phyloP scores from a whole-genome alignment of 2,113 vertebrate genomes.

The Laticauda colubrina region DNA sequence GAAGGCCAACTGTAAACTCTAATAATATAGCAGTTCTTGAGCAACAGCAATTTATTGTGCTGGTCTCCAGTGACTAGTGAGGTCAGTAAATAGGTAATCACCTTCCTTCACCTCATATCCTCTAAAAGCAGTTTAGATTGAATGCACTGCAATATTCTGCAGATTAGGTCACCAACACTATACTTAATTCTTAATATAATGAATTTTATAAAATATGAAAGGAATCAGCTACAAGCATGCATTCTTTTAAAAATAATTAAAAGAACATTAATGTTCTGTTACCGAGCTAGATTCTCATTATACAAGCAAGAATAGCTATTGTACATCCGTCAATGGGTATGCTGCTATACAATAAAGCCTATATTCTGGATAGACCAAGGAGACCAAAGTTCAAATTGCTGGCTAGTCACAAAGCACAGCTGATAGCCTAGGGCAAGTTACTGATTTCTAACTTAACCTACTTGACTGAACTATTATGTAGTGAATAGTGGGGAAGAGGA shows the following conservation, averaged over 20 bases:
- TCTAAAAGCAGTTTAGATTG: conserved; percentile 13
- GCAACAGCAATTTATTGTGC: conserved; percentile 33
- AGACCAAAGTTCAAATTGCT: not conserved
- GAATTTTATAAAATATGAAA: conserved; percentile 1
- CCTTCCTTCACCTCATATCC: conserved; percentile 16
- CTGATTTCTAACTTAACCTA: not conserved
- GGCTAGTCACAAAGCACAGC: not conserved
- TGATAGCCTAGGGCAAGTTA: not conserved
- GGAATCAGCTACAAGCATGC: not conserved
- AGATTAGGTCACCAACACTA: not conserved
- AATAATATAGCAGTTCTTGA: conserved; percentile 49
- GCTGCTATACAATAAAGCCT: not conserved
- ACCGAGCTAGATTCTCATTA: not conserved
- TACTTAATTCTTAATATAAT: not conserved
- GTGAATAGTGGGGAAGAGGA: not conserved
- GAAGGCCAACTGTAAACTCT: conserved; percentile 56
- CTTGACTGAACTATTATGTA: not conserved
- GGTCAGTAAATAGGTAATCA: conserved; percentile 47
- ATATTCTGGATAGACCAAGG: not conserved
- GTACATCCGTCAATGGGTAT: not conserved
- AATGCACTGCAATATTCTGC: not conserved
- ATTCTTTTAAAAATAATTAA: not conserved
- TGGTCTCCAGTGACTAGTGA: conserved; percentile 23
- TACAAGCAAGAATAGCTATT: not conserved
- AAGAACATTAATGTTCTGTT: not conserved